Percentiles rank a stretch among this genome's conserved stretches.
Evolutionary conservation across 2,113 vertebrate species (phyloP).

Genomic region (Zosterops pallidus): DNA sequence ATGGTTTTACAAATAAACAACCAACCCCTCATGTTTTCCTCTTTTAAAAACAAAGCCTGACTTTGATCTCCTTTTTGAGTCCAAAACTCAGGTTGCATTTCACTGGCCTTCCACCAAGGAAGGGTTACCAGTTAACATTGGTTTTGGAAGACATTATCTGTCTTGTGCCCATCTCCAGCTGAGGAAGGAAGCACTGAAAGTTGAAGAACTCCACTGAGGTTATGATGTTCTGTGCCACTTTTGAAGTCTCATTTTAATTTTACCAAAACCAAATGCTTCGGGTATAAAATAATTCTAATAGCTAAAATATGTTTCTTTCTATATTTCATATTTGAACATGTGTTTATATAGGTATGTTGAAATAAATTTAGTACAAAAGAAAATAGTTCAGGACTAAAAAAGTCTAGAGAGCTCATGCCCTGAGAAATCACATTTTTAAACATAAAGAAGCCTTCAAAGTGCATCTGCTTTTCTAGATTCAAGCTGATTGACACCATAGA

Average conservation of each 20-base stretch:
- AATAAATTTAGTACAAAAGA: neutral
- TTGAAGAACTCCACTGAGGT: neutral
- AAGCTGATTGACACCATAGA: neutral
- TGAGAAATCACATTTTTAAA: neutral
- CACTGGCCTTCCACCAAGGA: neutral
- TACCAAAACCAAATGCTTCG: neutral
- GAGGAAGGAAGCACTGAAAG: neutral
- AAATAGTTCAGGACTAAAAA: neutral
- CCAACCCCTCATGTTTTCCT: neutral
- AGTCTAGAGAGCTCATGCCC: neutral
- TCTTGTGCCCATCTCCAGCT: neutral
- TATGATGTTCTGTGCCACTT: neutral
- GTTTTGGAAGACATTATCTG: neutral
- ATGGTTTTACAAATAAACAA: neutral
- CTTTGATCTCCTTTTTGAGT: neutral
- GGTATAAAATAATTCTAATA: neutral
- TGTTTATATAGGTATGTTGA: neutral
- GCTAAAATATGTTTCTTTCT: neutral
- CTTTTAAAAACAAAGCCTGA: neutral
- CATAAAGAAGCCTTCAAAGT: neutral
- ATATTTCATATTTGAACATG: neutral
- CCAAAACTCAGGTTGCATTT: neutral
- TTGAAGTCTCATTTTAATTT: neutral
- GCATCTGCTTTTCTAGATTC: neutral
- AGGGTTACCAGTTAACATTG: rapidly evolving